Evolutionary conservation across 2,113 vertebrate genomes (phyloP).

Genomic region (Corythoichthys intestinalis): DNA sequence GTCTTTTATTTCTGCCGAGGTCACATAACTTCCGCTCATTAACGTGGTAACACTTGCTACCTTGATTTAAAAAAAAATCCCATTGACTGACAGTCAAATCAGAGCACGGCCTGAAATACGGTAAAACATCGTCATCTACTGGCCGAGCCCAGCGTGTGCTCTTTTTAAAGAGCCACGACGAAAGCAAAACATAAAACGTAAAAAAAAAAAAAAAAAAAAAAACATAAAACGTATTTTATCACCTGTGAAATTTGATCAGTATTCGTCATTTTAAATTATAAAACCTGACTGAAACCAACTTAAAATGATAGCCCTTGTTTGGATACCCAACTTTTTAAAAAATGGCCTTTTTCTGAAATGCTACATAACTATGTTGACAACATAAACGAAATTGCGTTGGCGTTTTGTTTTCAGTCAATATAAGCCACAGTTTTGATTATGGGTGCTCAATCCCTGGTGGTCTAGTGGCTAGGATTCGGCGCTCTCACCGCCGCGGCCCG

Average conservation of each 20-base stretch:
- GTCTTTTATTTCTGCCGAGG: background rate
- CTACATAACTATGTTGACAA: background rate
- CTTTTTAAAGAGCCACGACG: no score
- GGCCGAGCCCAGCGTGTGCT: background rate
- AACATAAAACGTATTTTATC: background rate
- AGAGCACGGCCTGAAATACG: background rate
- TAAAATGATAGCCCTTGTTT: background rate
- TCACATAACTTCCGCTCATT: background rate
- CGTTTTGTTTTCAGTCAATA: no score
- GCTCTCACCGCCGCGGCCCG: slow-evolving; percentile 59
- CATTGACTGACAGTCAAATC: background rate
- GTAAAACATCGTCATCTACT: background rate
- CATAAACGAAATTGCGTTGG: no score
- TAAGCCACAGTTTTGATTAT: no score
- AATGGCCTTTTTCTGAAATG: background rate
- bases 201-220: background rate
- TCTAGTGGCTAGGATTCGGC: slow-evolving; percentile 68
- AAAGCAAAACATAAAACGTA: background rate
- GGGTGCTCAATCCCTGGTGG: background rate
- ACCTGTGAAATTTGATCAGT: no score
- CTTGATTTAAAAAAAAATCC: background rate
- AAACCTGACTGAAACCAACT: background rate
- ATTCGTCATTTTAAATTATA: no score
- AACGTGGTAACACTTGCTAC: background rate
- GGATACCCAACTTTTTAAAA: background rate